These are phyloP conservation scores for Anthrax anthrax DNA, from an alignment of 2,888 invertebrate genomes.

Conservation along the genomic window DNA sequence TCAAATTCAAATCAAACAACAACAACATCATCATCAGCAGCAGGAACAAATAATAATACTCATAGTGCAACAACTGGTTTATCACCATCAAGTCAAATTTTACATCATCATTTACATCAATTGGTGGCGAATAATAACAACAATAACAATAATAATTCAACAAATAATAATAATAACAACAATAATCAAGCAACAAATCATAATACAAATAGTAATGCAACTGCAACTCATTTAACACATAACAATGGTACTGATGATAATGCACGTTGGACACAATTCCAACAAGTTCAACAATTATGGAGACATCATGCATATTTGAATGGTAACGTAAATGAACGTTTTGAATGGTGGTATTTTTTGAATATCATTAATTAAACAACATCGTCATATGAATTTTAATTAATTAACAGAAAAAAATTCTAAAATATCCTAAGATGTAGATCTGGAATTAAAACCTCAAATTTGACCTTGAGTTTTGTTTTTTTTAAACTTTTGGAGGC, in stretches of 20 bases:
- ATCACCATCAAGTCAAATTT: slow-evolving; percentile 30
- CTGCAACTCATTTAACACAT: background rate
- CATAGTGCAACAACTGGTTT: slow-evolving; percentile 14
- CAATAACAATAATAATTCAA: slow-evolving; percentile 18
- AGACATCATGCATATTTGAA: slow-evolving; percentile 35
- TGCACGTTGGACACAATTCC: slow-evolving; percentile 35
- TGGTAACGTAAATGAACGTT: slow-evolving; percentile 20
- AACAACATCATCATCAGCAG: slow-evolving; percentile 12
- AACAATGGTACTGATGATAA: slow-evolving; percentile 22
- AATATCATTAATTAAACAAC: no score
- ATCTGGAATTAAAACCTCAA: no score
- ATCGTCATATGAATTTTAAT: no score
- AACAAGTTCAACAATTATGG: slow-evolving; percentile 35
- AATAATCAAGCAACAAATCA: slow-evolving; percentile 14
- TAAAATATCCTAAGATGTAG: no score
- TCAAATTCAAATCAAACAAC: slow-evolving; percentile 6
- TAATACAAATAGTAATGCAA: slow-evolving; percentile 9
- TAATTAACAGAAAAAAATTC: no score
- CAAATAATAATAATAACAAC: slow-evolving; percentile 18
- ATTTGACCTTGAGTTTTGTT: no score
- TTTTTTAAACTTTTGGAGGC: no score
- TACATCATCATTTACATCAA: slow-evolving; percentile 34
- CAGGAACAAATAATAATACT: slow-evolving; percentile 7
- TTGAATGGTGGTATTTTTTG: no score
- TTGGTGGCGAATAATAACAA: slow-evolving; percentile 18